phyloP scores from a whole-genome alignment of 1,140 invertebrate species.

The Episyrphus balteatus region DNA sequence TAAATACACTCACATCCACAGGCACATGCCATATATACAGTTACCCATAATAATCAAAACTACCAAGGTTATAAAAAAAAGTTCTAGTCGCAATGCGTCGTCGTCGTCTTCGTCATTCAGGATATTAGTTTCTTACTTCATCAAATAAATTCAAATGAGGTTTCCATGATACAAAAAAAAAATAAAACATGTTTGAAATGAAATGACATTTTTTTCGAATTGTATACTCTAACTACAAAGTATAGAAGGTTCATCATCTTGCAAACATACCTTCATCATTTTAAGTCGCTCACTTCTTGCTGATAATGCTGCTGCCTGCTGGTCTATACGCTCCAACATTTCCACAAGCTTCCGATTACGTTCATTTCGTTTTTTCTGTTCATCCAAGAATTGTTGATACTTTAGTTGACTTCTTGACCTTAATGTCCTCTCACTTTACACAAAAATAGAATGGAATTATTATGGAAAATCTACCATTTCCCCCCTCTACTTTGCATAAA shows the following conservation, averaged over 20 bases:
- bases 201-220: too few species aligned
- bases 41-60: too few species aligned
- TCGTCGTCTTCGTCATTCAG: too few species aligned
- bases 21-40: too few species aligned
- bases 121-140: too few species aligned
- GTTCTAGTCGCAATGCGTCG: too few species aligned
- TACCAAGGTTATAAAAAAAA: too few species aligned
- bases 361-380: constrained; percentile 45
- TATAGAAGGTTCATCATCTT: not conserved
- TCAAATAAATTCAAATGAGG: too few species aligned
- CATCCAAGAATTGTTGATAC: constrained; percentile 49
- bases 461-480: not conserved
- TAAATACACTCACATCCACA: too few species aligned
- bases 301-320: constrained; percentile 42
- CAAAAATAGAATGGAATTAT: not conserved
- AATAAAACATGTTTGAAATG: too few species aligned
- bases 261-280: constrained; percentile 42
- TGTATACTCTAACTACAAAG: too few species aligned
- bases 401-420: constrained; percentile 43
- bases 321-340: constrained; percentile 46
- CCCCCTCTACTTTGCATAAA: not conserved
- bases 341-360: constrained; percentile 46
- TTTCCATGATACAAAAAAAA: too few species aligned
- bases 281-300: constrained; percentile 50
- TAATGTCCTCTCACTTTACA: constrained; percentile 22